Percentiles rank a stretch among this genome's conserved stretches.
Conservation (phyloP, 2,888 invertebrate species). For the Creontiades dilutus region DNA sequence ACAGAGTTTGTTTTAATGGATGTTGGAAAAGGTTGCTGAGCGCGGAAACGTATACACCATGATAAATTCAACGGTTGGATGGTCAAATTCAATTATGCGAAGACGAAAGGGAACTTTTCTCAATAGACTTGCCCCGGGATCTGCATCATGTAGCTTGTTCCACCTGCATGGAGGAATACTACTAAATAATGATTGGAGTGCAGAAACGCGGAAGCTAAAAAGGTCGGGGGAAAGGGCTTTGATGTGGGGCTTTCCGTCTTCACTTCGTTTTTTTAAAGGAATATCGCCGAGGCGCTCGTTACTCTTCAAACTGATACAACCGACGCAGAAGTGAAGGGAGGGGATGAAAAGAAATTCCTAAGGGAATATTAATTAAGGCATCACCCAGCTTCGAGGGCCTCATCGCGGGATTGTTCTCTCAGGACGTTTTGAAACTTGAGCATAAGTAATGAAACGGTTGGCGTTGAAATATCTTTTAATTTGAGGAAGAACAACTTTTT, state of each 20-base stretch:
- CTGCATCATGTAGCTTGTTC: not conserved
- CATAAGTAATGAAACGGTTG: constrained; percentile 43
- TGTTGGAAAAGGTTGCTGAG: too few species aligned
- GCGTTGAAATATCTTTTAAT: constrained; percentile 47
- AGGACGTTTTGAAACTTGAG: constrained; percentile 42
- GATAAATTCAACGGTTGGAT: too few species aligned
- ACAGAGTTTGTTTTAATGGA: too few species aligned
- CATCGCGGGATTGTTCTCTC: constrained; percentile 22
- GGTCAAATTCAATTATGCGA: not conserved
- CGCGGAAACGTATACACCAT: too few species aligned
- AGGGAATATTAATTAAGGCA: constrained; percentile 51
- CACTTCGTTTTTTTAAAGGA: not conserved
- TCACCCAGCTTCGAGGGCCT: not conserved
- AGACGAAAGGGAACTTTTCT: not conserved
- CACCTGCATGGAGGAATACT: not conserved
- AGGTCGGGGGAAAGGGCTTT: not conserved
- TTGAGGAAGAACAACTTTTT: not conserved
- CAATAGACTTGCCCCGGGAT: not conserved
- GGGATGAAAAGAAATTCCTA: constrained; percentile 23
- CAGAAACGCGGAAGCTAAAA: constrained; percentile 7
- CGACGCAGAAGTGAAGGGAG: not conserved
- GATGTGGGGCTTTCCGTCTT: constrained; percentile 23
- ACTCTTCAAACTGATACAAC: constrained; percentile 3
- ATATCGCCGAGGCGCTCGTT: not conserved
- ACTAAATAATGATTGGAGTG: not conserved